Percentiles rank a stretch among this genome's conserved stretches.
These are phyloP conservation scores for Trichomycterus rosablanca DNA, from an alignment of 2,113 vertebrate genomes.

Conservation along the genomic window DNA sequence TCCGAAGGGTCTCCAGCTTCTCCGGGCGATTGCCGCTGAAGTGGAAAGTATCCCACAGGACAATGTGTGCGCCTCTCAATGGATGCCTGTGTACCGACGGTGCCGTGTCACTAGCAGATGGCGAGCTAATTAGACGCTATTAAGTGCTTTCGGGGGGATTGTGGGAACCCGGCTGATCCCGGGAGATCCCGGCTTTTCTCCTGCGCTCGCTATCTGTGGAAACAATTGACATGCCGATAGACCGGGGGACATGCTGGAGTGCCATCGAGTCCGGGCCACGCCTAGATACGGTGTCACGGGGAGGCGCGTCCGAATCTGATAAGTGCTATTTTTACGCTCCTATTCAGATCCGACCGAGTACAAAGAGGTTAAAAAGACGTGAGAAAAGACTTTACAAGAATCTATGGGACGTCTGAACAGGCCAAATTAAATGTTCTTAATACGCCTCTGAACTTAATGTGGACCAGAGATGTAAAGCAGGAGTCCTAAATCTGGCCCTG, in stretches of 20 bases:
- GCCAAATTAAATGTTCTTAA: too few species aligned
- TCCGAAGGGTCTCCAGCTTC: slow-evolving; percentile 36
- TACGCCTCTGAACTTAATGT: too few species aligned
- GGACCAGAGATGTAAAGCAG: too few species aligned
- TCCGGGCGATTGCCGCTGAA: slow-evolving; percentile 48
- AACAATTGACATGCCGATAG: slow-evolving; percentile 3
- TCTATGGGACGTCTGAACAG: too few species aligned
- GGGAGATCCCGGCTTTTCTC: slow-evolving; percentile 24
- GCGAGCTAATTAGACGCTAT: slow-evolving; percentile 54
- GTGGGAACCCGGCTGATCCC: slow-evolving; percentile 46
- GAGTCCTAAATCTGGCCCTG: too few species aligned
- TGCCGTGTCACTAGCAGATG: slow-evolving; percentile 52
- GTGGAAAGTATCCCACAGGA: slow-evolving; percentile 52
- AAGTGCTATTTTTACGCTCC: too few species aligned
- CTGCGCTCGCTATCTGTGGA: neutral
- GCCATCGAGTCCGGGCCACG: slow-evolving; percentile 19
- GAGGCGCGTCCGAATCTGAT: too few species aligned
- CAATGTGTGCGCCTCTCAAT: slow-evolving; percentile 47
- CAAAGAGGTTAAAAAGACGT: too few species aligned
- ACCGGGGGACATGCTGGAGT: slow-evolving; percentile 15
- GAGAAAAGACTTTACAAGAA: too few species aligned
- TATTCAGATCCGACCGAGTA: too few species aligned
- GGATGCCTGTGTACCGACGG: slow-evolving; percentile 45
- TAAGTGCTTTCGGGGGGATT: slow-evolving; percentile 49
- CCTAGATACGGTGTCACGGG: neutral